phyloP scores from a whole-genome alignment of 2,797 vertebrate genomes.

The Falco cherrug region DNA sequence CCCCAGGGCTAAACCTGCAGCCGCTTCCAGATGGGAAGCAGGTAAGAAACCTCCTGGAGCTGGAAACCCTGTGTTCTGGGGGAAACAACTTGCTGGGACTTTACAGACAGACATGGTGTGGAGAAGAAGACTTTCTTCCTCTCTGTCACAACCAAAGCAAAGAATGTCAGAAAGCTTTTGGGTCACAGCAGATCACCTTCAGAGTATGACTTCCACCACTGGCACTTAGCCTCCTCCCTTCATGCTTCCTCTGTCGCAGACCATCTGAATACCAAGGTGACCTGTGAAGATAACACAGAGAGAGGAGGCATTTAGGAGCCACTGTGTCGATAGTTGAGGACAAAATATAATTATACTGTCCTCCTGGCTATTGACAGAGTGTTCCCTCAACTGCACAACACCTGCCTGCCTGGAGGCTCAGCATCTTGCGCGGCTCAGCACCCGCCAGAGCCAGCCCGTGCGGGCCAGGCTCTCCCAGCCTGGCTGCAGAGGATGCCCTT shows the following conservation, averaged over 20 bases:
- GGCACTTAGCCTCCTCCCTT: slow-evolving; percentile 72
- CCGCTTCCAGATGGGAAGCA: not conserved
- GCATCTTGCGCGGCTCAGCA: not conserved
- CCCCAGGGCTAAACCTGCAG: not conserved
- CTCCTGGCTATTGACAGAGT: slow-evolving; percentile 71
- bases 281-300: slow-evolving; percentile 75
- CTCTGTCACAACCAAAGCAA: slow-evolving; percentile 44
- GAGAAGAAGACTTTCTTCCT: slow-evolving; percentile 51
- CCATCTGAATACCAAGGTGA: slow-evolving; percentile 69
- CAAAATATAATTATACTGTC: slow-evolving; percentile 51
- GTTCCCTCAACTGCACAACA: slow-evolving; percentile 46
- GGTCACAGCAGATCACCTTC: slow-evolving; percentile 70
- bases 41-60: slow-evolving; percentile 10
- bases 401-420: slow-evolving; percentile 3
- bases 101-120: not conserved
- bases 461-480: not conserved
- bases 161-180: slow-evolving; percentile 55
- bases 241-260: slow-evolving; percentile 67
- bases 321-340: slow-evolving; percentile 73
- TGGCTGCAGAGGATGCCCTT: not conserved
- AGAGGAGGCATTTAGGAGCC: slow-evolving; percentile 72
- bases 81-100: not conserved
- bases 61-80: not conserved
- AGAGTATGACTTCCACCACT: slow-evolving; percentile 64
- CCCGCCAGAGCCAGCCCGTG: not conserved